Base-by-base conservation (phyloP, 1,140 invertebrate genomes). In the Drosophila lowei region DNA sequence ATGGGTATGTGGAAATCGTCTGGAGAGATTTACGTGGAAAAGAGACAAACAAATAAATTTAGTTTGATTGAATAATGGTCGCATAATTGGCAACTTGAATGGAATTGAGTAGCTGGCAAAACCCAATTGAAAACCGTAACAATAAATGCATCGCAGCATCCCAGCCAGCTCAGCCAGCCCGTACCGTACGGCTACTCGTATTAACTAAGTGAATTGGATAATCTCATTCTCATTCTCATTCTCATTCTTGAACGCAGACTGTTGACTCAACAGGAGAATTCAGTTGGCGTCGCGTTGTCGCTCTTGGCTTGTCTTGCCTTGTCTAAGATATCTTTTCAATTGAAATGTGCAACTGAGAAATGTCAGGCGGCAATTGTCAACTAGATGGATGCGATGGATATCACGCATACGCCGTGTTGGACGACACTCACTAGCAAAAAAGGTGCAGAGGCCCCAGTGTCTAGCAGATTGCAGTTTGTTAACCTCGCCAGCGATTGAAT, bases 41-140 rank as follows among this genome's bases (percentile, higher is more conserved):
- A 79, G 85, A 89, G 85, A 89, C 81, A 89, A 89, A 90, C 84
- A 90, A 90, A 90, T 90, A 90, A 90, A 90, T 90, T 90, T 90
- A 90, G 63, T 90, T 86, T 90, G 89, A 90, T 90, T 90, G 80
- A 90, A 90, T 90, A 90, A 90, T 90, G 89, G 83, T 54, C 73
- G 50, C 84, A 80, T 90, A 90, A 90, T 90, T 90, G 89, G 89
- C 89, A 90, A 90, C 80, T 90, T 90, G 89, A 90, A 90, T 90
- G 89, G 85, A 90, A 90, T 90, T 90, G 89, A 90, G 89, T 90
- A 90, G 89, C 89, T 83, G 77, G 89, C 89, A 89, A 79, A 90
- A 77, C 80, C 72, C 64, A 88, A 77, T 78, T 86, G 81, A 65
- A 70, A 79, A 80, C 42, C 77, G 59, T 71, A 77, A 48, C 78